Conservation (phyloP, 23 tunicate species). For the Clavelina lepadiformis region DNA sequence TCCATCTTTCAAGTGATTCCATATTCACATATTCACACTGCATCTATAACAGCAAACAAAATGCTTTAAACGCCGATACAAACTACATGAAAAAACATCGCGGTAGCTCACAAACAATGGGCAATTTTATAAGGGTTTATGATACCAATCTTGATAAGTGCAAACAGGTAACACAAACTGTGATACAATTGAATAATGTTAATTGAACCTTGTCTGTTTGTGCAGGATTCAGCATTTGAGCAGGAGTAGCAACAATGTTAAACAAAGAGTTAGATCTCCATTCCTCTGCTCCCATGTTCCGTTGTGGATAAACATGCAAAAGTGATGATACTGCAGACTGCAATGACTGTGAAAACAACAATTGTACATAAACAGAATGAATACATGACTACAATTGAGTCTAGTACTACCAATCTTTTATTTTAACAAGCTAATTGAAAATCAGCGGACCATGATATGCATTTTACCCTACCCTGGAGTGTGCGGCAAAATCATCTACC, state of each 20-base stretch:
- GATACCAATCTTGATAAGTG: too few relatives aligned
- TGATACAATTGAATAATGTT: too few relatives aligned
- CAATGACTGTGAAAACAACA: constrained; percentile 40
- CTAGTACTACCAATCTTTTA: neutral
- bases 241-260: constrained; percentile 70
- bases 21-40: constrained; percentile 81
- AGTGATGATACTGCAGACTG: constrained; percentile 66
- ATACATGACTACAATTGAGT: neutral
- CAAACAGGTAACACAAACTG: too few relatives aligned
- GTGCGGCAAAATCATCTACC: constrained; percentile 80
- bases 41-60: constrained; percentile 35
- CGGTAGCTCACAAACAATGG: too few relatives aligned
- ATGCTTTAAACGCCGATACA: too few relatives aligned
- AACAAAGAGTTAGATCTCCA: constrained; percentile 77
- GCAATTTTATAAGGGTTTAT: too few relatives aligned
- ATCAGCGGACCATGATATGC: neutral
- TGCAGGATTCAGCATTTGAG: constrained; percentile 89
- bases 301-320: constrained; percentile 66
- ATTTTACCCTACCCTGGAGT: constrained; percentile 45
- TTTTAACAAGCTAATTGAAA: neutral
- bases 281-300: constrained; percentile 60
- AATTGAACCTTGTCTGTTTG: constrained; percentile 75
- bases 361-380: neutral
- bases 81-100: too few relatives aligned
- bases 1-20: constrained; percentile 84